Percentiles rank a stretch among this genome's conserved stretches.
These are phyloP conservation scores for Ecdyonurus torrentis DNA, from an alignment of 2,888 invertebrate genomes.

Conservation along the genomic window DNA sequence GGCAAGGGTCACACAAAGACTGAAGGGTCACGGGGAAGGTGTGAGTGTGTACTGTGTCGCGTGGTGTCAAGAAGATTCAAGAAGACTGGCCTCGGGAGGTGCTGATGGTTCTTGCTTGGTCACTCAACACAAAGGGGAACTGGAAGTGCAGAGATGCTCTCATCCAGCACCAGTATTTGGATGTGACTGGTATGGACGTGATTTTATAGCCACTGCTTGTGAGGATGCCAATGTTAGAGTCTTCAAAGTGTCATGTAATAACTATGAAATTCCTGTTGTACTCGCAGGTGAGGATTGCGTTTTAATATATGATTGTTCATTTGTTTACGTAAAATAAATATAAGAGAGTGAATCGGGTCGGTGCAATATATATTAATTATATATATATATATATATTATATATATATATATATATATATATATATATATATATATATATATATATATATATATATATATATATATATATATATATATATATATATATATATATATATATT, in stretches of 20 bases:
- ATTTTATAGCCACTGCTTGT: constrained; percentile 27
- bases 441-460: no score
- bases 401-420: no score
- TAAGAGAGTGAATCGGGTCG: no score
- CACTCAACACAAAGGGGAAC: constrained; percentile 23
- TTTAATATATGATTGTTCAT: no score
- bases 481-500: no score
- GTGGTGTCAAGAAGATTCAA: constrained; percentile 26
- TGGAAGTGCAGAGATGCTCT: constrained; percentile 22
- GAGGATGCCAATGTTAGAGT: constrained; percentile 25
- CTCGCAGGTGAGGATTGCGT: constrained; percentile 17
- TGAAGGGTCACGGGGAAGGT: constrained; percentile 11
- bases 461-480: no score
- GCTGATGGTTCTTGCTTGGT: constrained; percentile 26
- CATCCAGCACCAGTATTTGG: constrained; percentile 27
- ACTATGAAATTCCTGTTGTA: constrained; percentile 22
- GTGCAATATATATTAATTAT: no score
- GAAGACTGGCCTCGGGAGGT: constrained; percentile 23
- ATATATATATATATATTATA: no score
- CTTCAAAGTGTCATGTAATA: constrained; percentile 21
- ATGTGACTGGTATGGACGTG: constrained; percentile 27
- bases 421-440: no score
- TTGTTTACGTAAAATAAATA: no score
- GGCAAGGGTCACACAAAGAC: constrained; percentile 9
- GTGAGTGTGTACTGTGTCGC: constrained; percentile 23